Percentiles rank a stretch among this genome's conserved stretches.
phyloP scores from a whole-genome alignment of 2,113 vertebrate genomes.

The Brienomyrus brachyistius region DNA sequence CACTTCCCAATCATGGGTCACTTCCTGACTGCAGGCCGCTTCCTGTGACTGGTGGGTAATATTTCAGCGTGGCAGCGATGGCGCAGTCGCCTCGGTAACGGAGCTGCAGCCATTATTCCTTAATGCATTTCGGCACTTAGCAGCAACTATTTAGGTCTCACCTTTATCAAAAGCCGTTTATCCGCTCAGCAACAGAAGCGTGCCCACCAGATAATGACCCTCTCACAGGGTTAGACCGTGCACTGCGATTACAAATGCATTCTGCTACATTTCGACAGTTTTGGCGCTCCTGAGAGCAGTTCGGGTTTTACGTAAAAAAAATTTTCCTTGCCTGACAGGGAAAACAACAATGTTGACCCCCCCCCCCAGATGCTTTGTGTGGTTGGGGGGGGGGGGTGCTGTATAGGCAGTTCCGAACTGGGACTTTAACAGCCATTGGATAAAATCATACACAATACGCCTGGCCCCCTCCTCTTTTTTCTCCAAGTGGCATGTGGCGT shows the following conservation, averaged over 20 bases:
- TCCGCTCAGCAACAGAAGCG: background rate
- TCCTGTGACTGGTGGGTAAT: background rate
- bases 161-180: background rate
- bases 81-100: background rate
- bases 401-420: background rate
- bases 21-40: background rate
- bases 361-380: background rate
- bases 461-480: background rate
- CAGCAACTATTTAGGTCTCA: background rate
- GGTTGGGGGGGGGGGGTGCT: background rate
- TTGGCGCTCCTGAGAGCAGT: background rate
- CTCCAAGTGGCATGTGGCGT: background rate
- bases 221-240: background rate
- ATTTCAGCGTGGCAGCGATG: background rate
- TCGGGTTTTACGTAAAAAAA: background rate
- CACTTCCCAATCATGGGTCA: too few relatives aligned
- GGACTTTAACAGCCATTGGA: background rate
- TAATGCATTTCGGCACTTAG: background rate
- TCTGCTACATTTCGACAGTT: background rate
- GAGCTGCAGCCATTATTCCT: background rate
- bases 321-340: background rate
- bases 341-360: background rate
- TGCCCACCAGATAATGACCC: background rate
- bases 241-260: background rate
- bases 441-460: background rate